phyloP scores from a whole-genome alignment of 1,140 invertebrate genomes.

The Drosophila bifasciata region DNA sequence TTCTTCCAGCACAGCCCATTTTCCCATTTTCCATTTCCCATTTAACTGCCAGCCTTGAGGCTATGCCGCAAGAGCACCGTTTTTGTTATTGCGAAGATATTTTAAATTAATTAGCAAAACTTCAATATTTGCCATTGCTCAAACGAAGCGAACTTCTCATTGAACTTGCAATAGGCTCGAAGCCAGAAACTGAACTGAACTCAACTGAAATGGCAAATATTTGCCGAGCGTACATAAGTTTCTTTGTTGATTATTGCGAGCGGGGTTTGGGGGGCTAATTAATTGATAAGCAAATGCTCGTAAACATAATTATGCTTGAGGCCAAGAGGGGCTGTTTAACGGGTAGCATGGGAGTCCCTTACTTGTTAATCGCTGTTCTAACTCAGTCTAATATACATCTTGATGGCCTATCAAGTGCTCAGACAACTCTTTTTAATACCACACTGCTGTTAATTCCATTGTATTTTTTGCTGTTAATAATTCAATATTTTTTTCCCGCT shows the following conservation, averaged over 20 bases:
- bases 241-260: constrained; percentile 66
- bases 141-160: constrained; percentile 74
- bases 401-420: constrained; percentile 18
- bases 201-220: constrained; percentile 62
- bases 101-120: constrained; percentile 77
- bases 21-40: not conserved
- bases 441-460: not conserved
- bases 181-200: constrained; percentile 14
- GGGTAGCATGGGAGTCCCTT: constrained; percentile 1
- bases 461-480: constrained; percentile 2
- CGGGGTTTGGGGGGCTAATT: constrained; percentile 65
- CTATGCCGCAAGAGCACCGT: constrained; percentile 7
- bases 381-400: not conserved
- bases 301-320: constrained; percentile 56
- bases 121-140: constrained; percentile 77
- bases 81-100: constrained; percentile 47
- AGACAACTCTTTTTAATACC: constrained; percentile 6
- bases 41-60: not conserved
- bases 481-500: constrained; percentile 28
- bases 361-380: constrained; percentile 1
- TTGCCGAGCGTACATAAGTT: constrained; percentile 61
- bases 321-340: constrained; percentile 17
- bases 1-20: not conserved
- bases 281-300: constrained; percentile 77
- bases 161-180: constrained; percentile 62